Percentiles rank a stretch among this genome's conserved stretches.
Evolutionary conservation across 1,140 invertebrate genomes (phyloP).

Genomic region (Zaprionus davidi): DNA sequence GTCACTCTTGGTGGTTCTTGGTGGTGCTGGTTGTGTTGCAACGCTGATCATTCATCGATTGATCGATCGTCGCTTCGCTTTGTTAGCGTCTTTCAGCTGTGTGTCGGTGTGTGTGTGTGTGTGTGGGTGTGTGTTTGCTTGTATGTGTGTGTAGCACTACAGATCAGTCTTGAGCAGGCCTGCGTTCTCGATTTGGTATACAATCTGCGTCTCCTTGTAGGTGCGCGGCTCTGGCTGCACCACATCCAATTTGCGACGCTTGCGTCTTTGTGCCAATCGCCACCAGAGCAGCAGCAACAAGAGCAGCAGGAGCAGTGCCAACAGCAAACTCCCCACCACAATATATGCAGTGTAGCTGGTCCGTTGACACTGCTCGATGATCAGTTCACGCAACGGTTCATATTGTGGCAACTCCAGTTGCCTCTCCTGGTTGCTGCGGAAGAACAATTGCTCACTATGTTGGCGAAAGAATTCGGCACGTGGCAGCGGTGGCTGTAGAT

Average conservation of each 20-base stretch:
- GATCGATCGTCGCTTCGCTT: constrained; percentile 31
- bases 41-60: neutral
- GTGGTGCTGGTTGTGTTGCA: constrained; percentile 38
- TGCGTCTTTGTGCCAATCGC: constrained; percentile 77
- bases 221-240: constrained; percentile 91
- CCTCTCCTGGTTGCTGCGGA: constrained; percentile 5
- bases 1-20: constrained; percentile 55
- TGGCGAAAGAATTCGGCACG: constrained; percentile 66
- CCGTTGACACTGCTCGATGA: constrained; percentile 57
- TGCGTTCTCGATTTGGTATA: constrained; percentile 92
- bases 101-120: constrained; percentile 33
- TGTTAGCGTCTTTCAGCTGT: constrained; percentile 67
- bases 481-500: constrained; percentile 59
- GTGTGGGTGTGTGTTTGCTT: constrained; percentile 35
- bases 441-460: constrained; percentile 66
- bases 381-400: constrained; percentile 53
- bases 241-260: constrained; percentile 86
- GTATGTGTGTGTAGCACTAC: constrained; percentile 76
- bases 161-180: constrained; percentile 91
- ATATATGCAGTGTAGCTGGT: constrained; percentile 68
- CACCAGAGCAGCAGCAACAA: constrained; percentile 73
- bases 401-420: neutral
- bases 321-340: constrained; percentile 74
- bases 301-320: constrained; percentile 79
- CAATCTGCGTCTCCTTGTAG: constrained; percentile 93